phyloP scores from a whole-genome alignment of 2,797 vertebrate species.

The Acomys russatus region DNA sequence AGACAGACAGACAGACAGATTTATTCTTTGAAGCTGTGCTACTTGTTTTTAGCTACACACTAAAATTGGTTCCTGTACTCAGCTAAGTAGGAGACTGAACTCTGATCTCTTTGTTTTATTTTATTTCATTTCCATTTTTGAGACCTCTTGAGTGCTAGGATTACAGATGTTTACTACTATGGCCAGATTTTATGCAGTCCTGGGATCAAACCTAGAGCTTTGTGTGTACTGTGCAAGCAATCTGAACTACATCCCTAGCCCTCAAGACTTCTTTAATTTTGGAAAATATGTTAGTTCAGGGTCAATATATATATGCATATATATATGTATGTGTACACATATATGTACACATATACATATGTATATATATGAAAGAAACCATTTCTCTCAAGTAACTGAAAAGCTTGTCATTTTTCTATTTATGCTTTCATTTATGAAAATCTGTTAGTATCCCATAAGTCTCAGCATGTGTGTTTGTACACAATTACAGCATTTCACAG shows the following conservation, averaged over 20 bases:
- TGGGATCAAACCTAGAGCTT: not conserved
- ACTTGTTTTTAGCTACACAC: slow-evolving; percentile 2
- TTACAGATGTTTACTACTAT: not conserved
- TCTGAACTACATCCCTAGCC: not conserved
- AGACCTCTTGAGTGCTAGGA: not conserved
- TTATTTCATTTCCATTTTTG: not conserved
- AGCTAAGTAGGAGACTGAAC: not conserved
- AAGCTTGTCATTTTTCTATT: slow-evolving; percentile 45
- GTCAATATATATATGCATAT: not conserved
- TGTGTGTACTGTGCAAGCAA: not conserved
- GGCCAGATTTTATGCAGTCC: not conserved
- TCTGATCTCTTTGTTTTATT: not conserved
- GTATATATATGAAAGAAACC: slow-evolving; percentile 50
- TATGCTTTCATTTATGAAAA: slow-evolving; percentile 42
- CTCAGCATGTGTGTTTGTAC: not conserved
- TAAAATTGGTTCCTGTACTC: slow-evolving; percentile 16
- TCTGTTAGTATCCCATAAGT: slow-evolving; percentile 36
- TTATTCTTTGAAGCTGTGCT: slow-evolving; percentile 38
- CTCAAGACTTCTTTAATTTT: slow-evolving; percentile 33
- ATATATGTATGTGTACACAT: not conserved
- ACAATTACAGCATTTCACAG: slow-evolving; percentile 29
- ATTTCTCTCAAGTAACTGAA: slow-evolving; percentile 47
- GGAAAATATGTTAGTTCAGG: slow-evolving; percentile 19
- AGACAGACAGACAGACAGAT: not conserved
- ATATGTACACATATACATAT: not conserved